Evolutionary conservation across 1,140 invertebrate species (phyloP), one percentile per base, ranked within the genome.

Genomic region (Tetragonula clypearis): DNA sequence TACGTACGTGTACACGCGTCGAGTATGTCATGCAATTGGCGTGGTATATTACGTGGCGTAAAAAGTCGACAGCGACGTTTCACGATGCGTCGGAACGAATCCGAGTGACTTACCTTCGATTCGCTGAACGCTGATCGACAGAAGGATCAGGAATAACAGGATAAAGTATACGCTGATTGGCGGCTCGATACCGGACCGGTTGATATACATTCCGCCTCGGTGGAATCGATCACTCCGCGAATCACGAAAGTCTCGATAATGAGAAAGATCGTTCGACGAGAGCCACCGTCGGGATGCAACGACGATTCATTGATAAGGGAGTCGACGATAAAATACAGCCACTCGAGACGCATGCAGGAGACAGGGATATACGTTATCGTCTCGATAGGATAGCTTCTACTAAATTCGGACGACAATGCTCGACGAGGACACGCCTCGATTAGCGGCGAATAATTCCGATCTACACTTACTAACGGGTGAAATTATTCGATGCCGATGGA

Each of bases 61-160:
- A 76, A 77, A 69, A 77, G 56, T 76, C 73, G 55, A 69, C 77
- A 30, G 8, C 23, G 15, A 30, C 30, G 21, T 35, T 30, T 30
- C 23, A 8, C 19, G 53, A 49, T 35, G 19, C 53, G 21, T 60
- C 30, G 19, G 49, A 53, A 2, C 26, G 23, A 68, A 35, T 55
- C 23, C 41, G 23, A 8, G 12, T 68, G 41, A 82, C 88, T 88
- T 82, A 89, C 88, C 88, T 82, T 86, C 88, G 49, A 80, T 35
- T 66, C 53, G 75, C 41, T 71, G 65, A 68, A 88, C n/a, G 60
- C 41, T 55, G 58, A n/a, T 21, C 30, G 84, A 80, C 66, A 88
- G 55, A 49, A 84, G 83, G n/a, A 73, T 72, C 56, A 89, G 56
- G 55, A 78, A 79, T 35, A 80, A 35, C 76, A 77, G 87, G 26